Percentiles rank a stretch among this genome's conserved stretches.
phyloP scores from a whole-genome alignment of 64 coral and sea anemone species.

The Pocillopora damicornis region DNA sequence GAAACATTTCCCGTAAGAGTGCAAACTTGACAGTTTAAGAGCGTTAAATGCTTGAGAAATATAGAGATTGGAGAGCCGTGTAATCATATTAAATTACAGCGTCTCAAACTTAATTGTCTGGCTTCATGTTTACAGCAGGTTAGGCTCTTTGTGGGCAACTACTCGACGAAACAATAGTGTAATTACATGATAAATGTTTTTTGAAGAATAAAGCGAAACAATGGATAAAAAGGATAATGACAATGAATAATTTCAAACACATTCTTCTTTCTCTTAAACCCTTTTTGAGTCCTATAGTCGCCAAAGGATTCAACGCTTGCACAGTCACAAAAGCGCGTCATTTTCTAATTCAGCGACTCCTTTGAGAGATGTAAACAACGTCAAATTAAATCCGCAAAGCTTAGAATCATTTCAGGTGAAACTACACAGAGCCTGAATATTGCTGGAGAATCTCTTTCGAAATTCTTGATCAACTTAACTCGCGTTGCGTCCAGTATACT shows the following conservation, averaged over 20 bases:
- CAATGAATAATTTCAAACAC: neutral
- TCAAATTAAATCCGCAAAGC: no score
- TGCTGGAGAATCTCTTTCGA: neutral
- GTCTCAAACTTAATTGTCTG: neutral
- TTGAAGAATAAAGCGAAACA: conserved; percentile 14
- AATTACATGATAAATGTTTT: conserved; percentile 26
- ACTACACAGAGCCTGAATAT: no score
- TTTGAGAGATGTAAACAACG: no score
- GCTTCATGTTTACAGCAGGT: neutral
- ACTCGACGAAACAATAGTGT: conserved; percentile 11
- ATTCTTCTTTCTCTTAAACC: neutral
- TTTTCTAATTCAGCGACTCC: no score
- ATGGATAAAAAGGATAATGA: neutral
- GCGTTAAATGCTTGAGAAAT: no score
- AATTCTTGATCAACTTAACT: neutral
- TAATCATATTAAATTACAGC: neutral
- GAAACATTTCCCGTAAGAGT: neutral
- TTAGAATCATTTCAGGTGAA: no score
- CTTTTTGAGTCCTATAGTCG: neutral
- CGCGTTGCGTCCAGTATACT: neutral
- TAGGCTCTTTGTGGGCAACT: neutral
- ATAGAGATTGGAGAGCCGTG: no score
- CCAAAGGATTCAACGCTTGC: neutral
- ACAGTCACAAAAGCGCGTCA: neutral
- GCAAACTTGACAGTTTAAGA: neutral